Conservation (phyloP, 1,140 invertebrate species). For the Ephestia elutella region DNA sequence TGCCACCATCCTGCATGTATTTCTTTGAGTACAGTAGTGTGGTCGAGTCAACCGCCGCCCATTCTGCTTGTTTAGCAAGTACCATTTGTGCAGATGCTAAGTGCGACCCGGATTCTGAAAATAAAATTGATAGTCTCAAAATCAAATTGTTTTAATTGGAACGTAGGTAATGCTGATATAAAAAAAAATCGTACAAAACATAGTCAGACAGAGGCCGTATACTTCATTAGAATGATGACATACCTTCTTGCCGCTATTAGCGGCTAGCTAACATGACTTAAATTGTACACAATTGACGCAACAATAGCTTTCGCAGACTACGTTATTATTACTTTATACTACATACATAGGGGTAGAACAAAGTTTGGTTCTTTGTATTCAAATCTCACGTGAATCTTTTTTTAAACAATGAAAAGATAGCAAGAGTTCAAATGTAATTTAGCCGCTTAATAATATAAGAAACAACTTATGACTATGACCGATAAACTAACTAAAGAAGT, state of each 20-base stretch:
- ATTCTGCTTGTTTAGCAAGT: slow-evolving; percentile 76
- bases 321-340: neutral
- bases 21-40: slow-evolving; percentile 75
- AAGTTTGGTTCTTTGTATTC: too few relatives aligned
- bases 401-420: too few relatives aligned
- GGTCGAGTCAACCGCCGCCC: slow-evolving; percentile 78
- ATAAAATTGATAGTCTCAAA: slow-evolving; percentile 16
- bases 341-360: too few relatives aligned
- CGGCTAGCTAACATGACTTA: neutral
- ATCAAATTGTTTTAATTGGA: neutral
- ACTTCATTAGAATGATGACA: neutral
- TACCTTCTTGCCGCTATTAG: neutral
- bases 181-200: neutral
- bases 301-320: neutral
- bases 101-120: slow-evolving; percentile 76
- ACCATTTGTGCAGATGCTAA: slow-evolving; percentile 78
- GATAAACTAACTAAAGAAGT: too few relatives aligned
- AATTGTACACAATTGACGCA: slow-evolving; percentile 2
- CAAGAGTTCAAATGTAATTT: too few relatives aligned
- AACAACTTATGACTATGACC: too few relatives aligned
- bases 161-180: neutral
- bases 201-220: neutral
- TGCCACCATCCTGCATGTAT: slow-evolving; percentile 74
- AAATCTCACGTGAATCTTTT: too few relatives aligned
- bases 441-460: too few relatives aligned